A percentile compares a stretch with the other conserved stretches of the same genome.
phyloP scores from a whole-genome alignment of 2,888 invertebrate genomes.

The Chrysomela aeneicollis region DNA sequence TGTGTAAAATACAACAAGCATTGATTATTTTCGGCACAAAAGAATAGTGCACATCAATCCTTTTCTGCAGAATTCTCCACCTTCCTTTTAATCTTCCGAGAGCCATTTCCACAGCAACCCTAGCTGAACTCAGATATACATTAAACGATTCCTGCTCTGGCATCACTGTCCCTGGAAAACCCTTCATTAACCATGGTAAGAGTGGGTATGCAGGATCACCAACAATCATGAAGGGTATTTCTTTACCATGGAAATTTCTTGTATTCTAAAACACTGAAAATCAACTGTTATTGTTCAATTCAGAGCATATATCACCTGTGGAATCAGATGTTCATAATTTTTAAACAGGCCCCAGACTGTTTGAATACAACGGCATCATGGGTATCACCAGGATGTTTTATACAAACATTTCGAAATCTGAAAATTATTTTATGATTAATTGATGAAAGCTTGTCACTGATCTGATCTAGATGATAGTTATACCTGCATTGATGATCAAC shows the following conservation, averaged over 20 bases:
- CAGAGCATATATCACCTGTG: neutral
- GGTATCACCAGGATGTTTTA: neutral
- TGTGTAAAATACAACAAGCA: constrained; percentile 16
- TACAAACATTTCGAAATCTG: neutral
- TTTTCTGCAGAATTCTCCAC: constrained; percentile 21
- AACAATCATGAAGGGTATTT: constrained; percentile 21
- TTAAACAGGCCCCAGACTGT: neutral
- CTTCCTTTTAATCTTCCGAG: constrained; percentile 24
- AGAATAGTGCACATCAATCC: constrained; percentile 19
- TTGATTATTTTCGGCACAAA: constrained; percentile 19
- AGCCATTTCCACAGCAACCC: constrained; percentile 21
- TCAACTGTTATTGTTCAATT: neutral
- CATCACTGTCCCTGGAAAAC: neutral
- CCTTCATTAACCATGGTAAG: constrained; percentile 24
- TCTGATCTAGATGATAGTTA: neutral
- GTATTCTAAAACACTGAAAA: neutral
- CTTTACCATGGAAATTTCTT: neutral
- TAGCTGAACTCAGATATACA: constrained; percentile 3
- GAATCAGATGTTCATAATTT: neutral
- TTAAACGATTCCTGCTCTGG: neutral
- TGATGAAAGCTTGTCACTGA: neutral
- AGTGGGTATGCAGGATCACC: constrained; percentile 28
- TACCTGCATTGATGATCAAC: constrained; percentile 12
- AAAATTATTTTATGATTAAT: neutral
- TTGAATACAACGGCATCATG: neutral